Evolutionary conservation across 1,140 invertebrate species (phyloP), one percentile per base, ranked within the genome.

Genomic region (Bombus polaris): DNA sequence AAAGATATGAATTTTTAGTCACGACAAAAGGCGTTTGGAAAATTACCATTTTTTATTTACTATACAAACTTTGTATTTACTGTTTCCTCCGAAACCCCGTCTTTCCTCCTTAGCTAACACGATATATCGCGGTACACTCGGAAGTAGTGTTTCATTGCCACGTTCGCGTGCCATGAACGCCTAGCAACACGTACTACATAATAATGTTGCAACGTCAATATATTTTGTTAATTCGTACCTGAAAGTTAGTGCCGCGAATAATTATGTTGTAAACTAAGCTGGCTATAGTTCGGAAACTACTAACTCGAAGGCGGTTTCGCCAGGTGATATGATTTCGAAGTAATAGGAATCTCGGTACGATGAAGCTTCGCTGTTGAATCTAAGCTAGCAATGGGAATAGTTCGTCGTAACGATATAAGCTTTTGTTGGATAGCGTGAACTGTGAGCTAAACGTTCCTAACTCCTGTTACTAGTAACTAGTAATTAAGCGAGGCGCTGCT

Each of bases 401-500:
- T 87, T 92, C 83, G 87, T 81, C 80, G 76, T 85, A 89, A 90
- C 84, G 87, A 81, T 90, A 83, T 90, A 90, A 90, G 90, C 89
- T 89, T 90, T 83, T 87, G 87, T 85, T 87, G 88, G 85, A 89
- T 91, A 88, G 89, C 87, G 91, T 88, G 89, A 93, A 90, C 87
- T 88, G 91, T 89, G 88, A 92, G 90, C 89, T 93, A 94, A 94
- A 92, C 90, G 89, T 88, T 92, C 87, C 91, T 90, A 93, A 93
- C 92, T 93, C 91, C 82, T 87, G 92, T 90, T 93, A 92, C 92
- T 89, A 91, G 90, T 92, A 93, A 92, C 92, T 93, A 91, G 93
- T 93, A 94, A 94, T 94, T 94, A 94, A 94, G 88, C 92, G 90
- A 93, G 89, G 93, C 90, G 92, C 89, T 92, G 91, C 93, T 91